These are phyloP conservation scores for Drosophila multiciliata DNA, from an alignment of 2,888 invertebrate species.

Conservation along the genomic window DNA sequence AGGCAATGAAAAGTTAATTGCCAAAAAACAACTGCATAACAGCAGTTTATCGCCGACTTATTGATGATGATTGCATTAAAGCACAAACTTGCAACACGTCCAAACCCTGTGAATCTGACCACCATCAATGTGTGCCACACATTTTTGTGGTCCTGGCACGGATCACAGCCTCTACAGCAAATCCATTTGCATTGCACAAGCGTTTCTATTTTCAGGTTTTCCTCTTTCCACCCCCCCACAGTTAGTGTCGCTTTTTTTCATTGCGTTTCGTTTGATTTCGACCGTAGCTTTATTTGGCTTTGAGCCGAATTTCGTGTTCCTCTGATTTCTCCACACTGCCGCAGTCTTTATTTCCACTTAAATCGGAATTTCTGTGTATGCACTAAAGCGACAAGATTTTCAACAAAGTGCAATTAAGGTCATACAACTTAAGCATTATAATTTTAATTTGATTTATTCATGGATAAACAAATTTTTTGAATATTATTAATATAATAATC, in stretches of 20 bases:
- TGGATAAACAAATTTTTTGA: not conserved
- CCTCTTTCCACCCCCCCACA: not conserved
- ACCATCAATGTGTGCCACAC: conserved; percentile 21
- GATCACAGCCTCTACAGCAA: conserved; percentile 9
- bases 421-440: not conserved
- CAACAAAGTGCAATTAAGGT: conserved; percentile 18
- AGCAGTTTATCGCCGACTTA: conserved; percentile 36
- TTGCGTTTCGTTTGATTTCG: conserved; percentile 64
- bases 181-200: conserved; percentile 45
- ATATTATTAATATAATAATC: not conserved
- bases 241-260: conserved; percentile 23
- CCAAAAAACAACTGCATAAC: conserved; percentile 22
- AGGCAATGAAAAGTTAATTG: conserved; percentile 69
- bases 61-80: conserved; percentile 58
- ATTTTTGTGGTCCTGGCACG: conserved; percentile 14
- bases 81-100: conserved; percentile 22
- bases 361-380: conserved; percentile 2
- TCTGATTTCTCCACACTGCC: conserved; percentile 1
- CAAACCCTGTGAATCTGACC: conserved; percentile 2
- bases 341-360: conserved; percentile 17
- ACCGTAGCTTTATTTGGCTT: conserved; percentile 69
- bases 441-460: not conserved
- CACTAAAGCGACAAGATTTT: not conserved
- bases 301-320: conserved; percentile 21
- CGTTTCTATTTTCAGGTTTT: conserved; percentile 35